A percentile compares a stretch with the other conserved stretches of the same genome.
These are phyloP conservation scores for Tipula lateralis DNA, from an alignment of 2,888 invertebrate species.

Conservation along the genomic window DNA sequence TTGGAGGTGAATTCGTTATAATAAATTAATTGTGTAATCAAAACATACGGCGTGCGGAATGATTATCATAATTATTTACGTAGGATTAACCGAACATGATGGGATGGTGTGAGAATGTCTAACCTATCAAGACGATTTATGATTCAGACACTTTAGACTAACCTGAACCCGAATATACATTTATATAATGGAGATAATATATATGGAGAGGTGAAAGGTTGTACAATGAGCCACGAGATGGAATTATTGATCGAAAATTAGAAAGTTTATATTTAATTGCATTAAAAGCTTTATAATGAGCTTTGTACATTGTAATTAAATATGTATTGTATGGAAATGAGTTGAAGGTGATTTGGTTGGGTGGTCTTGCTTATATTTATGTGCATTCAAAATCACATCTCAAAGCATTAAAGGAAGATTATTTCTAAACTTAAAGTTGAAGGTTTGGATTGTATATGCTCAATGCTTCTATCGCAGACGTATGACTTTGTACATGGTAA, in stretches of 20 bases:
- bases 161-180: neutral
- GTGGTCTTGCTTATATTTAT: neutral
- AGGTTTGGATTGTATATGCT: neutral
- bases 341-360: neutral
- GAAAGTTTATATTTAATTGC: neutral
- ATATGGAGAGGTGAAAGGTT: neutral
- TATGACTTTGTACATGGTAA: no score
- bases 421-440: neutral
- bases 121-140: neutral
- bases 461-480: neutral
- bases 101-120: neutral
- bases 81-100: neutral
- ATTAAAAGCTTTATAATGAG: neutral
- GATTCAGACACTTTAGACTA: neutral
- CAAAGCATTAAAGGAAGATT: neutral
- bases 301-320: neutral
- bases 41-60: neutral
- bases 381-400: neutral
- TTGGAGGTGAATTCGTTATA: conserved; percentile 19
- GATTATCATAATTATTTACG: conserved; percentile 1
- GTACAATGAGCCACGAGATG: neutral
- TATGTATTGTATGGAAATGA: neutral
- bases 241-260: neutral
- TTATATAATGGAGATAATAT: neutral
- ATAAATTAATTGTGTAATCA: conserved; percentile 19